phyloP scores from a whole-genome alignment of 2,797 vertebrate genomes.

The Triplophysa yarkandensis region DNA sequence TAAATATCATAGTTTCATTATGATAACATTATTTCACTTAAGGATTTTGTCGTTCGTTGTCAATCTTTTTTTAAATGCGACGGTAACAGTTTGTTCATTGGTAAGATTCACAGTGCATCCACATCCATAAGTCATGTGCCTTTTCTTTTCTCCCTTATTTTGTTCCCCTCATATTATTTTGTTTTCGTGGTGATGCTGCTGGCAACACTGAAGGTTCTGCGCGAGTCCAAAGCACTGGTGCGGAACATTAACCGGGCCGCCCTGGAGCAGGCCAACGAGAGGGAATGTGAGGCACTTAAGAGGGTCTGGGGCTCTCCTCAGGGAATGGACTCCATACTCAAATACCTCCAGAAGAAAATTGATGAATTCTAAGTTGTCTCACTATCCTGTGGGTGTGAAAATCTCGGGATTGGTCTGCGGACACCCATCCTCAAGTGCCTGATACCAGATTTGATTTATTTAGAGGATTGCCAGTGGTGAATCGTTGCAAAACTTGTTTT shows the following conservation, averaged over 20 bases:
- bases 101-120: conserved; percentile 44
- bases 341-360: conserved; percentile 89
- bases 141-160: conserved; percentile 41
- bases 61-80: background rate
- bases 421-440: conserved; percentile 55
- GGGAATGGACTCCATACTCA: conserved; percentile 94
- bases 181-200: conserved; percentile 32
- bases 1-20: background rate
- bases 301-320: conserved; percentile 95
- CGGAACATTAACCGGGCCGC: conserved; percentile 86
- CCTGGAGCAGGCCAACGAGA: conserved; percentile 93
- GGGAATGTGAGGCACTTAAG: conserved; percentile 93
- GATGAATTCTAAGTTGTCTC: conserved; percentile 79
- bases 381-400: background rate
- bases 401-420: conserved; percentile 1
- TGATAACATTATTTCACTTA: too few species aligned
- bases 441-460: conserved; percentile 17
- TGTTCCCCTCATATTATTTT: conserved; percentile 46
- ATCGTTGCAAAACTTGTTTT: conserved; percentile 15
- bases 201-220: conserved; percentile 81
- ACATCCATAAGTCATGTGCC: conserved; percentile 31
- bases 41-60: background rate
- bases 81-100: conserved; percentile 11
- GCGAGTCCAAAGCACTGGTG: conserved; percentile 94
- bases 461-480: conserved; percentile 11